These are phyloP conservation scores for Eptesicus fuscus DNA, from an alignment of 2,113 vertebrate genomes.

Conservation along the genomic window DNA sequence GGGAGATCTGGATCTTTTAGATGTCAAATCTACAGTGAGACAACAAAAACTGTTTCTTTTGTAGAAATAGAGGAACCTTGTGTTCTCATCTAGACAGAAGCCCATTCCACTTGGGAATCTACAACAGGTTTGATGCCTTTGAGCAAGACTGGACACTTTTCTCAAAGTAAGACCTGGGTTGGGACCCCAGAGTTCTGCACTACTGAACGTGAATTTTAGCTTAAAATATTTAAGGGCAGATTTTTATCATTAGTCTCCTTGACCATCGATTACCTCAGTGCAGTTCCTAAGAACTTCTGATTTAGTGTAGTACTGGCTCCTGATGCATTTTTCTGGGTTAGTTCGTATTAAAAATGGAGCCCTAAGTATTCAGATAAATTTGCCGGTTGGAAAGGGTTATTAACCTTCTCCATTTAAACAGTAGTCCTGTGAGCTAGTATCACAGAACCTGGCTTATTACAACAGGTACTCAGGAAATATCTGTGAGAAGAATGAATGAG, in stretches of 20 bases:
- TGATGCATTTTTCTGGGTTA: slow-evolving; percentile 4
- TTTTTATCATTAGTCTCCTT: slow-evolving; percentile 36
- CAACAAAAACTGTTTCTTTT: slow-evolving; percentile 9
- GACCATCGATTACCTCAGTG: background rate
- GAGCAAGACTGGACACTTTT: background rate
- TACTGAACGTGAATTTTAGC: slow-evolving; percentile 24
- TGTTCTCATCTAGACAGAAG: background rate
- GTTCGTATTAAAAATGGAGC: slow-evolving; percentile 4
- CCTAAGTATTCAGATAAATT: background rate
- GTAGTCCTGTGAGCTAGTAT: background rate
- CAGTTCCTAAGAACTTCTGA: background rate
- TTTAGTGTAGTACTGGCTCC: slow-evolving; percentile 3
- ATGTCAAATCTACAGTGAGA: background rate
- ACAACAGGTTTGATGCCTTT: background rate
- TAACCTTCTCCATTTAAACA: background rate
- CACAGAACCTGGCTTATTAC: slow-evolving; percentile 34
- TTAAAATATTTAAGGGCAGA: background rate
- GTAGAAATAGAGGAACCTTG: slow-evolving; percentile 6
- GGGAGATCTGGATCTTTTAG: background rate
- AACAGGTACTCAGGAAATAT: background rate
- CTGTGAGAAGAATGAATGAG: slow-evolving; percentile 29
- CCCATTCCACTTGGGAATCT: background rate
- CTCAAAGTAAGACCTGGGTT: background rate
- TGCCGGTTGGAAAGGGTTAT: background rate
- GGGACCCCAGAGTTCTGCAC: background rate